Base-by-base conservation (phyloP, 2,888 invertebrate genomes). In the Zeuzera pyrina region DNA sequence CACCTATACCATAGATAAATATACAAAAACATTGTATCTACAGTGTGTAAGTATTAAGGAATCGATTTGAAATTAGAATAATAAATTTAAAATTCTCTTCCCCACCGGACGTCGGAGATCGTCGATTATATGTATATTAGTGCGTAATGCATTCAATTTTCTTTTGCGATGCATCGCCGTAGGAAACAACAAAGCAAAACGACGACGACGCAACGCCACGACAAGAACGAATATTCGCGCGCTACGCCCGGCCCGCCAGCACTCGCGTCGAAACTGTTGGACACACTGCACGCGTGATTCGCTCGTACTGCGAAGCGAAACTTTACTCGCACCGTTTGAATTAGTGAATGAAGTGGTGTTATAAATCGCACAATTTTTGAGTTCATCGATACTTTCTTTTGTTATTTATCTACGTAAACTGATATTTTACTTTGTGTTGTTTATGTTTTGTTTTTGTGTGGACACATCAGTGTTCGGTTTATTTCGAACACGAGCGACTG, bases 391-490 rank as follows among this genome's bases (percentile, higher is more conserved):
- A 53, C 49, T 54, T 63, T 58, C 65, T 61, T 65, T 60, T n/a
- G n/a, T 61, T 50, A 43, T 57, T 58, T 11, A 24, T 10, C 10
- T 19, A 19, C 19, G 19, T 57, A 45, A 51, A 55, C 58, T 52
- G 57, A 70, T 69, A 60, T 61, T 63, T 61, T 65, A 22, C 22
- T 62, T 69, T 73, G 74, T 77, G 74, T 68, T 77, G 77, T 77
- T 77, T 72, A 52, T 60, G 54, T 72, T 66, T 56, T 64, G 79
- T 81, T 78, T 63, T 63, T 55, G 46, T 52, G 52, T 68, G n/a
- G n/a, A n/a, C n/a, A 67, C 60, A 61, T 77, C 73, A 77, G 73
- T 71, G 67, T 64, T 65, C 63, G 51, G 67, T 69, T 71, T 70
- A 67, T 71, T 73, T 71, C 63, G 66, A 57, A 62, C 62, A 63